phyloP scores from a whole-genome alignment of 1,140 invertebrate species.

The Drosophila tsacasi region DNA sequence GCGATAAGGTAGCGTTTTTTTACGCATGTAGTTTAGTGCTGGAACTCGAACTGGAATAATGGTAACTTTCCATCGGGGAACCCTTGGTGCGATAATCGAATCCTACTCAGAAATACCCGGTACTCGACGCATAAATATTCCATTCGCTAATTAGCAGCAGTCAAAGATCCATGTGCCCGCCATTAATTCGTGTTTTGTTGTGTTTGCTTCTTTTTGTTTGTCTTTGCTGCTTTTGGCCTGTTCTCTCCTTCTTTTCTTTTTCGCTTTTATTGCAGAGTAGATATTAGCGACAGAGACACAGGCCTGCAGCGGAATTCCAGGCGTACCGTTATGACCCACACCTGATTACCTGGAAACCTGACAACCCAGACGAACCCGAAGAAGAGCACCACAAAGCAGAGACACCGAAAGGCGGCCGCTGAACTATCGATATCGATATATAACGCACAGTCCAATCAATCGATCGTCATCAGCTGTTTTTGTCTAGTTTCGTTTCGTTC shows the following conservation, averaged over 20 bases:
- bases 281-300: conserved; percentile 1
- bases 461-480: conserved; percentile 52
- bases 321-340: conserved; percentile 1
- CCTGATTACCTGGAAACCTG: not conserved
- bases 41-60: not conserved
- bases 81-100: conserved; percentile 5
- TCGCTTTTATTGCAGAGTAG: conserved; percentile 16
- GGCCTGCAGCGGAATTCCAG: conserved; percentile 3
- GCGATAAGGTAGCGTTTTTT: not conserved
- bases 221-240: not conserved
- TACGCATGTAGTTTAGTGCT: conserved; percentile 1
- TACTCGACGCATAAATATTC: conserved; percentile 29
- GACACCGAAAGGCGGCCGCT: not conserved
- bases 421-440: conserved; percentile 36
- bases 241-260: conserved; percentile 15
- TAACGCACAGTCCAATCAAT: not conserved
- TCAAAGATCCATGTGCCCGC: not conserved
- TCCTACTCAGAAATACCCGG: conserved; percentile 13
- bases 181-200: conserved; percentile 7
- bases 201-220: not conserved
- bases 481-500: conserved; percentile 17
- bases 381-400: conserved; percentile 3
- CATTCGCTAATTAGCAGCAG: conserved; percentile 10
- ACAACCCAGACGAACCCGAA: not conserved
- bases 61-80: conserved; percentile 11